phyloP scores from a whole-genome alignment of 2,797 vertebrate genomes.

The Micrastur ruficollis region DNA sequence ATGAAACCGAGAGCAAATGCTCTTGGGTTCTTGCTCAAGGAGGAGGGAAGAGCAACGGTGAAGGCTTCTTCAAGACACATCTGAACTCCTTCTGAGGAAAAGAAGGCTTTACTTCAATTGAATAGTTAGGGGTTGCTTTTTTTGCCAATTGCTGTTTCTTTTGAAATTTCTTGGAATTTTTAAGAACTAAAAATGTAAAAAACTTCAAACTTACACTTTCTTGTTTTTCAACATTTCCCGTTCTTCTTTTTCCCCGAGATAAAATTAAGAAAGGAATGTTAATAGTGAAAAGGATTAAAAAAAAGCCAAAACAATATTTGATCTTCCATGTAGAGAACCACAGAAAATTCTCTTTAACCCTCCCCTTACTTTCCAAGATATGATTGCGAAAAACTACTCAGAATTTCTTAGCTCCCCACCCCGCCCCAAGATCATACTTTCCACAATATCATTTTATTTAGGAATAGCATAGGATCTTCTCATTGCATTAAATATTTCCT shows the following conservation, averaged over 20 bases:
- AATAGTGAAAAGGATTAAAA: neutral
- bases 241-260: neutral
- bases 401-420: neutral
- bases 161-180: neutral
- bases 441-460: neutral
- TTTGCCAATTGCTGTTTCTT: neutral
- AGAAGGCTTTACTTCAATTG: neutral
- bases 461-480: neutral
- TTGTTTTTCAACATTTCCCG: neutral
- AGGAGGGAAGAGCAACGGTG: neutral
- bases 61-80: neutral
- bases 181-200: neutral
- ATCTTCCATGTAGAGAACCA: neutral
- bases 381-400: accelerated
- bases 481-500: neutral
- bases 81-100: neutral
- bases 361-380: neutral
- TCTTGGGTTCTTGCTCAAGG: neutral
- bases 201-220: neutral
- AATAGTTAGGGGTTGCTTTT: neutral
- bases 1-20: accelerated
- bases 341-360: neutral
- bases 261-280: neutral
- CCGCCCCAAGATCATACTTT: neutral
- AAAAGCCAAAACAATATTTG: neutral